Conservation (phyloP, 2,113 vertebrate species). For the Arizona elegans region DNA sequence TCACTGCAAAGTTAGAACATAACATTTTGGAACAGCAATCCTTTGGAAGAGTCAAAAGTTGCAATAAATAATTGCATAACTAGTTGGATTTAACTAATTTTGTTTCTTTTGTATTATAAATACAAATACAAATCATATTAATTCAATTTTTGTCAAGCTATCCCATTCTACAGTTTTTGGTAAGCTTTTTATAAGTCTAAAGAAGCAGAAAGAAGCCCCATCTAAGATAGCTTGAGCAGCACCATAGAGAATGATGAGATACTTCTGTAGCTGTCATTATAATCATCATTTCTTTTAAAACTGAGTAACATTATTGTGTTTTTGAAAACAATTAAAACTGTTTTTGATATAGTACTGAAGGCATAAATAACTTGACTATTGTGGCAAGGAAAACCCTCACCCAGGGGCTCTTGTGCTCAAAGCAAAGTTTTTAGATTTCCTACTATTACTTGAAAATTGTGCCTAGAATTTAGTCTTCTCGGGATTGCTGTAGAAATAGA, state of each 20-base stretch:
- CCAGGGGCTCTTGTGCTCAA: not conserved
- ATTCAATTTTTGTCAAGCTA: not conserved
- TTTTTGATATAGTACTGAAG: not conserved
- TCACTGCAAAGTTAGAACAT: not conserved
- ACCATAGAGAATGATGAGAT: not conserved
- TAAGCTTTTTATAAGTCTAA: not conserved
- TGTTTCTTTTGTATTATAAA: not conserved
- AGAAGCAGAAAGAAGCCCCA: not conserved
- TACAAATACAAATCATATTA: not conserved
- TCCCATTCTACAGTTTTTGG: not conserved
- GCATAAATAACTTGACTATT: not conserved
- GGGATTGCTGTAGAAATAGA: conserved; percentile 6
- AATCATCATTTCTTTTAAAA: not conserved
- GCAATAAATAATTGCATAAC: not conserved
- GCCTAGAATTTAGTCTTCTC: not conserved
- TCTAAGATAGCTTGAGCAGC: not conserved
- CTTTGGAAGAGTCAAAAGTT: not conserved
- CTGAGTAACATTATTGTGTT: not conserved
- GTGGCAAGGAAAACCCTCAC: not conserved
- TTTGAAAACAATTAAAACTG: not conserved
- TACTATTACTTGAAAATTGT: not conserved
- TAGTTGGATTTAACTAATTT: not conserved
- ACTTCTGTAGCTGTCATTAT: not conserved
- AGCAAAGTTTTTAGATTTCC: not conserved
- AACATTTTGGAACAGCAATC: not conserved